A percentile compares a stretch with the other conserved stretches of the same genome.
These are phyloP conservation scores for Fragum sueziense DNA, from an alignment of 2,888 invertebrate genomes.

Conservation along the genomic window DNA sequence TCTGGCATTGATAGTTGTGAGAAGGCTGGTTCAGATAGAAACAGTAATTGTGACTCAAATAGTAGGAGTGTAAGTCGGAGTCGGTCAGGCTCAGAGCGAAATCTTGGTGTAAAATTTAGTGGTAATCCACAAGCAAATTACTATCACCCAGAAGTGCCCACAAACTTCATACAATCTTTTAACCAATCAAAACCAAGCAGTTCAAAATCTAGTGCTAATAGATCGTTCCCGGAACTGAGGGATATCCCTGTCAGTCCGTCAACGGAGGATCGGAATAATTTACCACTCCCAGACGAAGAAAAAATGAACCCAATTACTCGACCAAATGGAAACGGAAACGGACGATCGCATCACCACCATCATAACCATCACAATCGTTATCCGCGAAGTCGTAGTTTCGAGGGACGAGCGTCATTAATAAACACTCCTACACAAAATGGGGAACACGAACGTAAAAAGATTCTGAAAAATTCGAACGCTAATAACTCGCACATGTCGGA, in stretches of 20 bases:
- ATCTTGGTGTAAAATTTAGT: conserved; percentile 74
- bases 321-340: conserved; percentile 66
- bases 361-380: conserved; percentile 60
- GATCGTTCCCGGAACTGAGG: conserved; percentile 71
- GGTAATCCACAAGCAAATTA: conserved; percentile 54
- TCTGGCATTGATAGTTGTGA: too few relatives aligned
- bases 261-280: conserved; percentile 49
- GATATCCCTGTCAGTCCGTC: conserved; percentile 50
- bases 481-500: conserved; percentile 50
- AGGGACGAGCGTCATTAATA: conserved; percentile 68
- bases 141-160: conserved; percentile 61
- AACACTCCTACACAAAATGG: conserved; percentile 44
- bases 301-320: conserved; percentile 80
- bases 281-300: conserved; percentile 71
- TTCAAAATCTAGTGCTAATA: conserved; percentile 46
- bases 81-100: conserved; percentile 76
- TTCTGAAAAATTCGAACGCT: conserved; percentile 53
- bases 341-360: conserved; percentile 45
- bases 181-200: conserved; percentile 32
- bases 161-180: conserved; percentile 57
- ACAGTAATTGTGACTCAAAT: conserved; percentile 63
- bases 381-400: conserved; percentile 76
- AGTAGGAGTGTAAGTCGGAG: conserved; percentile 64
- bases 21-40: conserved; percentile 60
- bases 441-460: conserved; percentile 54